These are phyloP conservation scores for Lytechinus pictus DNA, from an alignment of 35 echinoderm and acorn worm genomes.

Conservation along the genomic window DNA sequence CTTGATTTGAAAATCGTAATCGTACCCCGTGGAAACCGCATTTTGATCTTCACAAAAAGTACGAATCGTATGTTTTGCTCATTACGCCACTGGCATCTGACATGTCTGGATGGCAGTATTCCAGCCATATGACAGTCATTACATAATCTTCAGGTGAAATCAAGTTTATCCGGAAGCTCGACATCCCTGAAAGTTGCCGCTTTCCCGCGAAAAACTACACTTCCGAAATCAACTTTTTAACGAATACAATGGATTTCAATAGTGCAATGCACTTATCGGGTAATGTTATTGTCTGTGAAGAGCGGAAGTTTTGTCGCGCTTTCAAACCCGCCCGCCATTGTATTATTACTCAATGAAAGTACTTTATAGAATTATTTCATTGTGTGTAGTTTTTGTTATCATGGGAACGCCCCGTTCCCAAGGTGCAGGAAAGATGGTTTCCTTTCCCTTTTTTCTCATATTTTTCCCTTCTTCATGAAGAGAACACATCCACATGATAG, in stretches of 20 bases:
- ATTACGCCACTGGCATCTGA: too few relatives aligned
- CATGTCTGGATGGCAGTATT: too few relatives aligned
- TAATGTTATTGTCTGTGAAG: neutral
- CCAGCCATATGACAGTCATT: neutral
- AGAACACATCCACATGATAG: too few relatives aligned
- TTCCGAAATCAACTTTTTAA: neutral
- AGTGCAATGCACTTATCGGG: neutral
- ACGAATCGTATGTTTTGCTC: too few relatives aligned
- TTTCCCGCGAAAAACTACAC: neutral
- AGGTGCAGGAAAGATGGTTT: neutral
- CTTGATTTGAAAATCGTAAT: too few relatives aligned
- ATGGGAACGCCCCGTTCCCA: neutral
- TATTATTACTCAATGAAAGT: slow-evolving; percentile 2
- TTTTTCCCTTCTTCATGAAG: too few relatives aligned
- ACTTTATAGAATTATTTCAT: neutral
- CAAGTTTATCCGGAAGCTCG: neutral
- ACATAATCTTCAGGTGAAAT: neutral
- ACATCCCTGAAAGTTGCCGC: neutral
- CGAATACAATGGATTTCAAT: neutral
- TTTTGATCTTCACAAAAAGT: too few relatives aligned
- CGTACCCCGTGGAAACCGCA: too few relatives aligned
- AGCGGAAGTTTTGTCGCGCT: neutral
- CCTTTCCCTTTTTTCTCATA: neutral
- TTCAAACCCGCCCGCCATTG: neutral
- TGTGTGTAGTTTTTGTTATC: neutral